Percentiles rank a stretch among this genome's conserved stretches.
These are phyloP conservation scores for Empidonax traillii DNA, from an alignment of 2,113 vertebrate genomes.

Conservation along the genomic window DNA sequence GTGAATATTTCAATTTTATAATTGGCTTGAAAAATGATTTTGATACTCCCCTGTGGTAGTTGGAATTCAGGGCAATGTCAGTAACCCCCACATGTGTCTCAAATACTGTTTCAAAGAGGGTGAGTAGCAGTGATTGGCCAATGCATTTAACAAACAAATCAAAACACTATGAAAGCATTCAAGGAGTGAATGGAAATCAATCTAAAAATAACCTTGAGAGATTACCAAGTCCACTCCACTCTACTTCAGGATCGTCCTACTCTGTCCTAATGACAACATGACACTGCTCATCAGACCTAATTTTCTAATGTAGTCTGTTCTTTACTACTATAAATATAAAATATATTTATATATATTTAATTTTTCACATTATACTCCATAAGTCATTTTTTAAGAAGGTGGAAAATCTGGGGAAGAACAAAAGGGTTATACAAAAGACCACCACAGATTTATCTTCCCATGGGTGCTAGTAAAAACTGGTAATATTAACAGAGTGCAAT, in stretches of 20 bases:
- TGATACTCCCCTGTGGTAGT: background rate
- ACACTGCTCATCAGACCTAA: background rate
- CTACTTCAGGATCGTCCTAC: background rate
- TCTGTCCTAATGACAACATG: background rate
- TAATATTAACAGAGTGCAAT: background rate
- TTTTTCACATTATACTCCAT: background rate
- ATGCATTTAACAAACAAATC: background rate
- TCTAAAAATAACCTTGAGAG: background rate
- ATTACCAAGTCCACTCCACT: background rate
- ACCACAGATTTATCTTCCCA: background rate
- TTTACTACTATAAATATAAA: background rate
- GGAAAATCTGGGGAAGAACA: background rate
- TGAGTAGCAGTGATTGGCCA: background rate
- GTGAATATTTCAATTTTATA: background rate
- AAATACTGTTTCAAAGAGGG: background rate
- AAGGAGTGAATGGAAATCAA: background rate
- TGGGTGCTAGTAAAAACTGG: background rate
- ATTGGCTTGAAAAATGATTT: background rate
- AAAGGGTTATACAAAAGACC: background rate
- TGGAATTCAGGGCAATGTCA: background rate
- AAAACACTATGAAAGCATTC: background rate
- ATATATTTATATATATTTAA: no score
- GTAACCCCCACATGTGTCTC: fast-evolving
- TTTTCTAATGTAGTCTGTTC: background rate
- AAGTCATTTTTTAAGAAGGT: background rate